phyloP scores from a whole-genome alignment of 2,113 vertebrate genomes.

The Toxostoma redivivum region DNA sequence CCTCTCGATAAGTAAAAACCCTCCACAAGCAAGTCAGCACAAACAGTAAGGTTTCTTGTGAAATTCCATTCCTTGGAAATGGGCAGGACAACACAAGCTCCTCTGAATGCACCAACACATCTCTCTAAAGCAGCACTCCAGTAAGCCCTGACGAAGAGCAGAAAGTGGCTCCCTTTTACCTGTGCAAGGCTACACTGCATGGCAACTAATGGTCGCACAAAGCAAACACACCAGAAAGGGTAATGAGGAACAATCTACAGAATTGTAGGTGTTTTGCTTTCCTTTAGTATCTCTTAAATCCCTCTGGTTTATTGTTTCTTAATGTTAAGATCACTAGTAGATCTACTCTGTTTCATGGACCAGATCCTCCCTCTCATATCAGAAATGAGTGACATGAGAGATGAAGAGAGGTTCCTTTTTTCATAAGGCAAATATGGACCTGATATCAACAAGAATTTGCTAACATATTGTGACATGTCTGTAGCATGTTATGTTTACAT shows the following conservation, averaged over 20 bases:
- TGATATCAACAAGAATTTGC: neutral
- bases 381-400: neutral
- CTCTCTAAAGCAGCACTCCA: neutral
- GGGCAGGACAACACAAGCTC: neutral
- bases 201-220: neutral
- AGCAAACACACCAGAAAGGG: neutral
- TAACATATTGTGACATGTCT: neutral
- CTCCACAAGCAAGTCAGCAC: neutral
- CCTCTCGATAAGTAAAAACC: neutral
- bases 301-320: neutral
- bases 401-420: neutral
- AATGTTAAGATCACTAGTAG: neutral
- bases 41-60: neutral
- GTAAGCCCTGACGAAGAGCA: rapidly evolving
- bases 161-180: neutral
- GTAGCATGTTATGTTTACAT: neutral
- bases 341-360: neutral
- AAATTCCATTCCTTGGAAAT: neutral
- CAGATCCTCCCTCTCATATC: neutral
- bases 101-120: rapidly evolving
- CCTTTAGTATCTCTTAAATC: neutral
- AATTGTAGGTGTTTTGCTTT: neutral
- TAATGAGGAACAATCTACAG: neutral
- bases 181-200: neutral
- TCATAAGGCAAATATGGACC: neutral